Percentiles rank a stretch among this genome's conserved stretches.
Conservation (phyloP, 1,140 invertebrate genomes). For the Drosophila suzukii region DNA sequence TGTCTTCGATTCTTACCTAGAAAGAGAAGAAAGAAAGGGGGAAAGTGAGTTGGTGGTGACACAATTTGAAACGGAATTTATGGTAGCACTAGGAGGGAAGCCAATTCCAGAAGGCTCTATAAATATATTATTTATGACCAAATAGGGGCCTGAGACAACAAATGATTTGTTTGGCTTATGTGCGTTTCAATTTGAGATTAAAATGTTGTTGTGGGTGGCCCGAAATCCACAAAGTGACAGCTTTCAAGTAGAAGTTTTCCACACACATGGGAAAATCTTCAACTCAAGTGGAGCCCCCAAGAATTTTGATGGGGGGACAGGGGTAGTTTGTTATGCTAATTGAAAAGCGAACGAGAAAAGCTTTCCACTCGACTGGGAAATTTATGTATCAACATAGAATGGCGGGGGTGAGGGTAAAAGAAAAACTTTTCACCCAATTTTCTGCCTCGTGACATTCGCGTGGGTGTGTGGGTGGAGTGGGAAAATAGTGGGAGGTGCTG, state of each 20-base stretch:
- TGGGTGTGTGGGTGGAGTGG: constrained; percentile 50
- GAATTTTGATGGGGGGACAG: constrained; percentile 14
- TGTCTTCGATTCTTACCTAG: constrained; percentile 58
- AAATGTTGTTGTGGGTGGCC: constrained; percentile 48
- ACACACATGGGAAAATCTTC: constrained; percentile 4
- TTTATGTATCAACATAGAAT: constrained; percentile 55
- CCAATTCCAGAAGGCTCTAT: constrained; percentile 52
- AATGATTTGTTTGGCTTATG: constrained; percentile 60
- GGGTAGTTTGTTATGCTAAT: constrained; percentile 76
- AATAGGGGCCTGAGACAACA: constrained; percentile 49
- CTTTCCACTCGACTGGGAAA: constrained; percentile 57
- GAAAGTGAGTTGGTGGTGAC: constrained; percentile 47
- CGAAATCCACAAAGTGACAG: constrained; percentile 45
- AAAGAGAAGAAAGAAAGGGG: constrained; percentile 44
- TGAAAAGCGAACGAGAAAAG: constrained; percentile 64
- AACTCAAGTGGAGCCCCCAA: constrained; percentile 23
- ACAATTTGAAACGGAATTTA: constrained; percentile 46
- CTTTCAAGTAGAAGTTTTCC: constrained; percentile 1
- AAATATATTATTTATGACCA: constrained; percentile 72
- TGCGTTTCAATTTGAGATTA: constrained; percentile 27
- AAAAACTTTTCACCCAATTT: constrained; percentile 79
- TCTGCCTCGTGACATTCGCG: constrained; percentile 63
- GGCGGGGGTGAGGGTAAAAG: constrained; percentile 7
- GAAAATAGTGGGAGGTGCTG: constrained; percentile 18
- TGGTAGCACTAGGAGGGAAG: constrained; percentile 17